A percentile compares a stretch with the other conserved stretches of the same genome.
phyloP scores from a whole-genome alignment of 92 coral and sea anemone species.

The Actinostola sp. region DNA sequence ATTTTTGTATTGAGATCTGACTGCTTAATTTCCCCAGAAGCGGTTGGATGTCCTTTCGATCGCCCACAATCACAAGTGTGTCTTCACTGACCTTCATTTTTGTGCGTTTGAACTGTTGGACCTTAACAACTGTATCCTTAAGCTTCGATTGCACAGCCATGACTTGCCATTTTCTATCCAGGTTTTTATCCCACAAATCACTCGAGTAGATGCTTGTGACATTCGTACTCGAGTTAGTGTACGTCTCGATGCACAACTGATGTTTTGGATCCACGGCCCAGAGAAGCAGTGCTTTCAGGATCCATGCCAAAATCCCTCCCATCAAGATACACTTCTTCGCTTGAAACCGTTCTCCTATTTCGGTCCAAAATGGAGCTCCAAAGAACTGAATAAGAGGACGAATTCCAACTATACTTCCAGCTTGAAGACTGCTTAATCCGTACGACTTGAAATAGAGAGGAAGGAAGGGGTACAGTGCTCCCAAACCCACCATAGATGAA shows the following conservation, averaged over 20 bases:
- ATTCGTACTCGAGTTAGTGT: slow-evolving; percentile 61
- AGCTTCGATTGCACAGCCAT: too few species aligned
- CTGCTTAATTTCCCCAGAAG: too few species aligned
- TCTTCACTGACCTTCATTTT: too few species aligned
- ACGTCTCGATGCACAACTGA: slow-evolving; percentile 79
- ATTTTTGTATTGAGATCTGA: too few species aligned
- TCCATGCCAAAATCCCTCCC: slow-evolving; percentile 83
- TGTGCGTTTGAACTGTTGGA: neutral
- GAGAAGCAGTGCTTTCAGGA: slow-evolving; percentile 68
- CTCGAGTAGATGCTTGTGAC: slow-evolving; percentile 45
- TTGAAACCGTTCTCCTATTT: slow-evolving; percentile 74
- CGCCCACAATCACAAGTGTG: too few species aligned
- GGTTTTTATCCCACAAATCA: slow-evolving; percentile 54
- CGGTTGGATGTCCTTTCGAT: too few species aligned
- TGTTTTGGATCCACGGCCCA: slow-evolving; percentile 75
- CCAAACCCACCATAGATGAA: slow-evolving; percentile 86
- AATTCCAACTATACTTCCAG: slow-evolving; percentile 77
- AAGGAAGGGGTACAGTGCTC: slow-evolving; percentile 73
- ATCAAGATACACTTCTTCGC: slow-evolving; percentile 71
- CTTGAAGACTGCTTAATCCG: slow-evolving; percentile 68
- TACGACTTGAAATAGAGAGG: slow-evolving; percentile 90
- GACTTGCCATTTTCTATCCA: too few species aligned
- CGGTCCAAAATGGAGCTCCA: slow-evolving; percentile 88
- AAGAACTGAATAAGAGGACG: slow-evolving; percentile 88
- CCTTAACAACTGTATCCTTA: too few species aligned